Evolutionary conservation across 2,888 invertebrate genomes (phyloP).

Genomic region (Monopis laevigella): DNA sequence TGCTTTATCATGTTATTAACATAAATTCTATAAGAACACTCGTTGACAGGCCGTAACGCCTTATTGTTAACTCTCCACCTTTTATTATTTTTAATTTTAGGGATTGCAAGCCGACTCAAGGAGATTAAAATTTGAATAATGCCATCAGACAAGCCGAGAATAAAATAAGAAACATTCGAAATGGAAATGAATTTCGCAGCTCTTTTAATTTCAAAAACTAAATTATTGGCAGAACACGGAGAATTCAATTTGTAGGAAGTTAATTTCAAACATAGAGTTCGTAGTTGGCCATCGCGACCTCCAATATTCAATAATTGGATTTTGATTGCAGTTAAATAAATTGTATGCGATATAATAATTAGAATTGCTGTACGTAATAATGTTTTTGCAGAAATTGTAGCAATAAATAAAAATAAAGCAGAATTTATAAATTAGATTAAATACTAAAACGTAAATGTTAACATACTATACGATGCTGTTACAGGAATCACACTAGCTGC

Average conservation of each 20-base stretch:
- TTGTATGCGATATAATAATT: too few species aligned
- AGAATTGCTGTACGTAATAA: too few species aligned
- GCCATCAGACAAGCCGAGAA: slow-evolving; percentile 28
- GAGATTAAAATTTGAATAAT: slow-evolving; percentile 31
- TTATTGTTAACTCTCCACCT: slow-evolving; percentile 14
- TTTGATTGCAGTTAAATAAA: too few species aligned
- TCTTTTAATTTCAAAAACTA: neutral
- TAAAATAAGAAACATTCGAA: slow-evolving; percentile 23
- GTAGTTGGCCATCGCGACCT: too few species aligned
- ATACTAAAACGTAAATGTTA: neutral
- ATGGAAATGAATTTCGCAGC: neutral
- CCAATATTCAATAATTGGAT: too few species aligned
- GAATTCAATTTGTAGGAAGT: too few species aligned
- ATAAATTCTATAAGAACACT: slow-evolving; percentile 24
- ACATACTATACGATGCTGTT: neutral
- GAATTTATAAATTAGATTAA: too few species aligned
- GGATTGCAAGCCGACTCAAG: slow-evolving; percentile 21
- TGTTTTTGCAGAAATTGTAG: too few species aligned
- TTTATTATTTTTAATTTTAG: slow-evolving; percentile 27
- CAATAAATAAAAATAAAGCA: too few species aligned
- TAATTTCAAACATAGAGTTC: too few species aligned
- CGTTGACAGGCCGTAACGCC: slow-evolving; percentile 27
- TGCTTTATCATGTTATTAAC: slow-evolving; percentile 26
- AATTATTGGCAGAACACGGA: too few species aligned
- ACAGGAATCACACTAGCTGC: slow-evolving; percentile 16